A percentile compares a stretch with the other conserved stretches of the same genome.
These are phyloP conservation scores for Ciconia nigra DNA, from an alignment of 2,797 vertebrate genomes.

Conservation along the genomic window DNA sequence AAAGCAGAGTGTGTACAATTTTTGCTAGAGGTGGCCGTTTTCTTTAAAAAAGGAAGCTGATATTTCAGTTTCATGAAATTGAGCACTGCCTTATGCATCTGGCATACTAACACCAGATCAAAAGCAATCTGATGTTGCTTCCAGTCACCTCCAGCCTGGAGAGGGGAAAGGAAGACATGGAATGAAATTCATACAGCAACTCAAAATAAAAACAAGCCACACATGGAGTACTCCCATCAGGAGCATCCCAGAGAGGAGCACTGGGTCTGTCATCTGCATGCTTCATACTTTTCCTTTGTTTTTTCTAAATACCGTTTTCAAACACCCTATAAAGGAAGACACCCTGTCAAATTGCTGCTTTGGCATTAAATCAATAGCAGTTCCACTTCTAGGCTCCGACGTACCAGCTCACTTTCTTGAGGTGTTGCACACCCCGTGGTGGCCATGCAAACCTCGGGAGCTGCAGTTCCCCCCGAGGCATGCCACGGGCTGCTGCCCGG, in stretches of 20 bases:
- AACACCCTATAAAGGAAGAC: neutral
- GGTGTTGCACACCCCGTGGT: neutral
- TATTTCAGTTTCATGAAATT: neutral
- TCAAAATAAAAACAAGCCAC: neutral
- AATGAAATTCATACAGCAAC: neutral
- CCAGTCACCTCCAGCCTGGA: neutral
- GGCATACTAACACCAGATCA: neutral
- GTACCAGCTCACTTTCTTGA: too few species aligned
- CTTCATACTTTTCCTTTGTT: neutral
- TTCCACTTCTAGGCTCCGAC: accelerated
- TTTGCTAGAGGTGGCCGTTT: neutral
- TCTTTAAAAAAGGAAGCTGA: neutral
- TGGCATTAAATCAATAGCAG: neutral
- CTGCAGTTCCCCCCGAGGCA: neutral
- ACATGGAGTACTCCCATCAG: neutral
- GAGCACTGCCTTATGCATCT: neutral
- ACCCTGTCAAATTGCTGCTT: neutral
- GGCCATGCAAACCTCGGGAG: neutral
- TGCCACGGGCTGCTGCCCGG: neutral
- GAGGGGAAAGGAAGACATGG: neutral
- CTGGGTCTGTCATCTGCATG: accelerated
- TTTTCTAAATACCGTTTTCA: neutral
- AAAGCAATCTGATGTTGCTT: neutral
- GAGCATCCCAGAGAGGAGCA: neutral
- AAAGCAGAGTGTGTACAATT: neutral